Evolutionary conservation across 1,140 invertebrate genomes (phyloP), one percentile per base, ranked within the genome.

Genomic region (Drosophila takahashii): DNA sequence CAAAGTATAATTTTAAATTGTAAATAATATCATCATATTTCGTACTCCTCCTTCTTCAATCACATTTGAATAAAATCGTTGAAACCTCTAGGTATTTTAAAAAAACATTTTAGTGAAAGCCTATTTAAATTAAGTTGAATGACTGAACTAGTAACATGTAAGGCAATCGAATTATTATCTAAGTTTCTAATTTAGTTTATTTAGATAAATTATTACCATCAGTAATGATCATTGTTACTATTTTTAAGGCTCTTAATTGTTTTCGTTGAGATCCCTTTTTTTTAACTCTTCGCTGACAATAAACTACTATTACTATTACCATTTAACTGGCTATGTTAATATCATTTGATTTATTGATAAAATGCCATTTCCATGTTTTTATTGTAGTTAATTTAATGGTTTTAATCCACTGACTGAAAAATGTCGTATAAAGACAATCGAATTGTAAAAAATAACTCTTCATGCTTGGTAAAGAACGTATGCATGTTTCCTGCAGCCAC

Each of bases 341-440:
- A 37, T 29, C 29, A 7, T 9, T 39, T n/a, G 6, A 39, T 7
- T 6, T 15, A 36, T 36, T 36, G 4, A 13, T 2, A 15, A 39
- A 15, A 15, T 39, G 37, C 7, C 6, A 15, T 15, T 39, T 39
- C 13, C n/a, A 7, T 15, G 37, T 3, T 15, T 18, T 42, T 42
- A 42, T 42, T n/a, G 0, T 7, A 15, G 7, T 10, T 48, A 10
- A 9, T 41, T 41, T 41, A 26, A 16, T 32, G 36, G 39, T 32
- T 62, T 48, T 3, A 22, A 22, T 22, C 22, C 22, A 22, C 22
- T 22, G 22, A 22, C 22, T 22, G 4, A 26, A 18, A 32, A 32
- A 26, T 41, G 27, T n/a, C 44, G 50, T 29, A 62, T 66, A 66
- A 34, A 36, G 37, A 18, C 45, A 44, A 44, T 9, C 6, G 16